Base-by-base conservation (phyloP, 2,888 invertebrate species). In the Agrotis puta region DNA sequence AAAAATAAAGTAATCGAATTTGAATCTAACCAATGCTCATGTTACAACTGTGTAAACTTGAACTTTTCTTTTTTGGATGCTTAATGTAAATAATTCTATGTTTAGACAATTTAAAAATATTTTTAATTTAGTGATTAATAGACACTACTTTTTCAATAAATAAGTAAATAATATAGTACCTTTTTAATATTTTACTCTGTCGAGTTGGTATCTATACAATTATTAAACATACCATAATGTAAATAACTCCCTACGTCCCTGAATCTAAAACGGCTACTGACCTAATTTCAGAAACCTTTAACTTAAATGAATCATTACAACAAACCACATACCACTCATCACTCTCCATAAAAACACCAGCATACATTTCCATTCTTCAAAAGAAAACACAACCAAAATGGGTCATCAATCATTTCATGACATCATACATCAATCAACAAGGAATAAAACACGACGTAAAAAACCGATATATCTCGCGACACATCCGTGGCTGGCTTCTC, bases 381-480 rank as follows among this genome's bases (percentile, higher is more conserved):
- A 72, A 65, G 51, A 62, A 73, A 74, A 77, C 68, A 76, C 53
- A 54, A 67, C 22, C 47, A 68, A 64, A 65, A 57, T 2, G 16
- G 13, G 6, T 27, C 66, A 80, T 80, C 74, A 84, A 80, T 82
- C 73, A 74, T 79, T 70, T 62, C 14, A 48, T 56, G 51, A 45
- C 54, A 70, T 64, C 70, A 71, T 70, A 64, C 64, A 62, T 73
- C 63, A 74, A 71, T 82, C 84, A 74, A 53, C 43, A 22, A 33
- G 53, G 20, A 51, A 81, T 79, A 80, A 78, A 78, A 80, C 64
- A 74, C 64, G 63, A 67, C 51, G 61, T 82, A 84, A 85, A 71
- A 70, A 24, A 11, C 14, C 64, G 77, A 82, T 77, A 50, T 68
- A 84, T 90, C 87, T 84, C 74, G 66, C 66, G 85, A 89, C 77